Conservation (phyloP, 2,888 invertebrate genomes). For the Andrena minutula region DNA sequence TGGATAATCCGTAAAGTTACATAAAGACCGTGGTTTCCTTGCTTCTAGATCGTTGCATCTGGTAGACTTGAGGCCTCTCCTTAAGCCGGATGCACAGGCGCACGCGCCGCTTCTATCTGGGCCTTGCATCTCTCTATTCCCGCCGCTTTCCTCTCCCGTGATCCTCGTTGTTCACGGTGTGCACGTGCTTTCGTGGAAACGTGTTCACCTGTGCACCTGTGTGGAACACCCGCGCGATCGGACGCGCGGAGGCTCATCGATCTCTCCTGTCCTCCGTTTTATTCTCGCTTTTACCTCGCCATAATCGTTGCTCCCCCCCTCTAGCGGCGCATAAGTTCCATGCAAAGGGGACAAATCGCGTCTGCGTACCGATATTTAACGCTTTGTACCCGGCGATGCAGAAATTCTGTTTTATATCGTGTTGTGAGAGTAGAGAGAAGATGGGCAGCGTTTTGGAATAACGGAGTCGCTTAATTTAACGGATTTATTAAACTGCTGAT, state of each 20-base stretch:
- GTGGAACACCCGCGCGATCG: constrained; percentile 6
- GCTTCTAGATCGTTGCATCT: background rate
- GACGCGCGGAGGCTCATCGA: constrained; percentile 48
- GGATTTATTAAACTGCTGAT: no score
- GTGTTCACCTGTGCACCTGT: constrained; percentile 62
- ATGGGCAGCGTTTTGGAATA: no score
- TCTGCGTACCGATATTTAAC: constrained; percentile 19
- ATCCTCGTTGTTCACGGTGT: constrained; percentile 23
- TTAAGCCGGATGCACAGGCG: constrained; percentile 69
- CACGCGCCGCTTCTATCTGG: constrained; percentile 70
- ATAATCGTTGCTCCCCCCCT: background rate
- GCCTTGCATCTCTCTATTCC: constrained; percentile 52
- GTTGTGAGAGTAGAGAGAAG: no score
- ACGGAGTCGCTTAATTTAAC: no score
- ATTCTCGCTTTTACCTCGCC: constrained; percentile 13
- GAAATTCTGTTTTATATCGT: background rate
- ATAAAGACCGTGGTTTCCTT: constrained; percentile 37
- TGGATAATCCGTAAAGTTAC: constrained; percentile 26
- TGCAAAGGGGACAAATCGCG: constrained; percentile 1
- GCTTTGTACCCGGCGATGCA: background rate
- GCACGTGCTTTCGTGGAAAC: constrained; percentile 59
- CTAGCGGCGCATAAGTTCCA: background rate
- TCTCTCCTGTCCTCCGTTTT: constrained; percentile 48
- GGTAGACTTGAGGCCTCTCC: constrained; percentile 17
- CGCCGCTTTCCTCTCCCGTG: background rate